phyloP scores from a whole-genome alignment of 2,113 vertebrate genomes.

The Drymodes brunneopygia region DNA sequence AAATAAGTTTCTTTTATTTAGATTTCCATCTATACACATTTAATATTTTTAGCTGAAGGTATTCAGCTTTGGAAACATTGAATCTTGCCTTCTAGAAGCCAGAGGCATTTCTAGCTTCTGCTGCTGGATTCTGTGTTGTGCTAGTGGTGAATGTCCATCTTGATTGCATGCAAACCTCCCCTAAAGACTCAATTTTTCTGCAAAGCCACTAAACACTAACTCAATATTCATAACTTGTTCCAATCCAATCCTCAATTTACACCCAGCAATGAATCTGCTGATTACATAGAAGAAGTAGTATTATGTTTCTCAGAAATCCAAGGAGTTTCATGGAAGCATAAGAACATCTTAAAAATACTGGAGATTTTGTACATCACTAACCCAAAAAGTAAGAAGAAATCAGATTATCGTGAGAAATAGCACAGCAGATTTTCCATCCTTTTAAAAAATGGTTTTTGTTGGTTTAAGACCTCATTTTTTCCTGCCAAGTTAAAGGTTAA shows the following conservation, averaged over 20 bases:
- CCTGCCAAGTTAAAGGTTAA: slow-evolving; percentile 27
- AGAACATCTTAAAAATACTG: not conserved
- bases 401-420: not conserved
- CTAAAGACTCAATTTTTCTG: slow-evolving; percentile 23
- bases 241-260: slow-evolving; percentile 25
- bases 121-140: not conserved
- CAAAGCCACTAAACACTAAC: slow-evolving; percentile 1
- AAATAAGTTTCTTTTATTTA: not conserved
- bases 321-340: slow-evolving; percentile 6
- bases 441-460: not conserved
- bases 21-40: not conserved
- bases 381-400: not conserved
- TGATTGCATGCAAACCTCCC: not conserved
- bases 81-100: not conserved
- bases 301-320: slow-evolving; percentile 22
- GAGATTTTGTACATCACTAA: slow-evolving; percentile 11
- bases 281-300: slow-evolving; percentile 1
- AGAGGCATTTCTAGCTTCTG: slow-evolving; percentile 26
- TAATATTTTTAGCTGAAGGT: not conserved
- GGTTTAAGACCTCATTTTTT: slow-evolving; percentile 25
- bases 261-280: slow-evolving; percentile 11
- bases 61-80: not conserved
- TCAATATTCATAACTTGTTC: slow-evolving; percentile 12
- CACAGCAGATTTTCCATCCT: not conserved
- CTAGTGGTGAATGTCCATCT: slow-evolving; percentile 5